Evolutionary conservation across 2,113 vertebrate species (phyloP).

Genomic region (Gymnorhina tibicen): DNA sequence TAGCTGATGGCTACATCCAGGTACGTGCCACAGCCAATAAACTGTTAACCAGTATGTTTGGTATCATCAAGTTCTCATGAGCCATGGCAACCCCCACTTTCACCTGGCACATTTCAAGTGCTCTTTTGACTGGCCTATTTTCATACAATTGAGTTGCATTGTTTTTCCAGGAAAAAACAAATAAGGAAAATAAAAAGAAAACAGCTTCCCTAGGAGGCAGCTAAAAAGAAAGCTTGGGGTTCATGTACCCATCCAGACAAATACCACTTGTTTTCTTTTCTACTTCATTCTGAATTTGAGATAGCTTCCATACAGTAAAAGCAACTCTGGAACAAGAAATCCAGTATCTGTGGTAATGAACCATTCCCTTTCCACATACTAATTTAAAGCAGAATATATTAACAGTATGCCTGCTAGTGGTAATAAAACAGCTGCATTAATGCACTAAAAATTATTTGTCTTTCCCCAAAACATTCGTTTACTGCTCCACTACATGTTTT

Average conservation of each 20-base stretch:
- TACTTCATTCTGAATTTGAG: background rate
- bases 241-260: background rate
- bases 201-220: background rate
- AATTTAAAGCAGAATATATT: background rate
- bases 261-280: background rate
- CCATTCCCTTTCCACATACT: background rate
- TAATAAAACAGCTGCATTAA: background rate
- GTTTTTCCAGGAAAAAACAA: background rate
- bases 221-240: background rate
- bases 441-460: background rate
- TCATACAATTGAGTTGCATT: background rate
- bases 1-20: background rate
- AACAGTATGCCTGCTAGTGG: background rate
- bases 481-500: background rate
- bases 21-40: background rate
- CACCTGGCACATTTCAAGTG: background rate
- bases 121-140: background rate
- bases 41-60: background rate
- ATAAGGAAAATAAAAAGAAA: background rate
- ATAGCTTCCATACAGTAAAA: background rate
- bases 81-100: background rate
- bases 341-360: background rate
- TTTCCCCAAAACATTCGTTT: background rate
- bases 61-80: background rate
- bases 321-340: background rate